Evolutionary conservation across 1,140 invertebrate genomes (phyloP).

Genomic region (Bradynema listronoti): DNA sequence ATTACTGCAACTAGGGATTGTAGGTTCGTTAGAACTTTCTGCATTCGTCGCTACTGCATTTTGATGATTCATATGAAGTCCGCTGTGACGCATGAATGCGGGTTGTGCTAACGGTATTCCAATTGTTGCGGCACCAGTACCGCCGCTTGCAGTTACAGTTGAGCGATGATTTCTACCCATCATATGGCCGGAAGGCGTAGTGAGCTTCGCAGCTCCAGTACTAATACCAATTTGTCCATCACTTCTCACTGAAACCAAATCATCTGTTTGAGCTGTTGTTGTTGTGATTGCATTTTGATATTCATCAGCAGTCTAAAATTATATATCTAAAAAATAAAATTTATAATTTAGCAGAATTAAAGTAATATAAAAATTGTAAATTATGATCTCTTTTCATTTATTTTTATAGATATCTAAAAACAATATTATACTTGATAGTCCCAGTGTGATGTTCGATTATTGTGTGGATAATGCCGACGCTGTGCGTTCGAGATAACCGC

Average conservation of each 20-base stretch:
- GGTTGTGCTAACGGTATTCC: constrained; percentile 17
- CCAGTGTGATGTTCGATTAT: constrained; percentile 14
- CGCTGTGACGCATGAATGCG: constrained; percentile 27
- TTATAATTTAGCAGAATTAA: no score
- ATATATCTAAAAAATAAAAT: no score
- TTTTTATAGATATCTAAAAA: no score
- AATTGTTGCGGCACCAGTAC: background rate
- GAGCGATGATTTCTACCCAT: constrained; percentile 1
- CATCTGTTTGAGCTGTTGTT: constrained; percentile 31
- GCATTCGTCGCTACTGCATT: background rate
- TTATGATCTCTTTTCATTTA: constrained; percentile 3
- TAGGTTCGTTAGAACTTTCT: no score
- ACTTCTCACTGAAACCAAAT: constrained; percentile 40
- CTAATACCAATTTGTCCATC: constrained; percentile 29
- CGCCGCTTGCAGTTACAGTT: background rate
- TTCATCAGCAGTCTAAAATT: constrained; percentile 15
- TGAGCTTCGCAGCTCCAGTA: constrained; percentile 2
- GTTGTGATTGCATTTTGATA: constrained; percentile 25
- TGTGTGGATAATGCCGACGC: constrained; percentile 6
- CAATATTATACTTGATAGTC: constrained; percentile 20
- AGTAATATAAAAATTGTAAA: no score
- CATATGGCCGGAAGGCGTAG: constrained; percentile 1
- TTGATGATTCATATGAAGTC: constrained; percentile 7
- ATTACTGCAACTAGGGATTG: no score
- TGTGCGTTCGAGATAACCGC: no score